These are phyloP conservation scores for Acheta domesticus DNA, from an alignment of 2,888 invertebrate genomes.

Conservation along the genomic window DNA sequence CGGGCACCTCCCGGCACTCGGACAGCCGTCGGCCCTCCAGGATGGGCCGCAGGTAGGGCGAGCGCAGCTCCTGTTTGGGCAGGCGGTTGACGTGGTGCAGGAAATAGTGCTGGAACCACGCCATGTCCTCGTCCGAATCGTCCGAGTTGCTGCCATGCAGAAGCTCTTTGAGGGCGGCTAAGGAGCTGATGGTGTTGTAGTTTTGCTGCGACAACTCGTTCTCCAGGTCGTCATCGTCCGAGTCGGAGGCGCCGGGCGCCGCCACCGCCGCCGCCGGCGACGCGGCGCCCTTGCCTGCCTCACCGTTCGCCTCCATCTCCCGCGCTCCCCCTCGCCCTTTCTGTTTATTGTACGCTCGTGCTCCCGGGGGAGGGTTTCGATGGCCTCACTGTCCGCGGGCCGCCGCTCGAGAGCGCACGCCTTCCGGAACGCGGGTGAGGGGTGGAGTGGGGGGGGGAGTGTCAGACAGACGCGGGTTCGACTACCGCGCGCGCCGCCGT, in stretches of 20 bases:
- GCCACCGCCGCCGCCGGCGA: slow-evolving; percentile 20
- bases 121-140: slow-evolving; percentile 50
- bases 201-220: slow-evolving; percentile 65
- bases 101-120: slow-evolving; percentile 67
- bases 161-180: slow-evolving; percentile 66
- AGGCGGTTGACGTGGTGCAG: slow-evolving; percentile 68
- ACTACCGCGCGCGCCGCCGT: neutral
- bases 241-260: neutral
- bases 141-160: slow-evolving; percentile 55
- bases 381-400: too few relatives aligned
- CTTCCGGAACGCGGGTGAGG: too few relatives aligned
- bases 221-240: slow-evolving; percentile 54
- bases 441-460: too few relatives aligned
- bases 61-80: slow-evolving; percentile 55
- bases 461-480: neutral
- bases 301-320: neutral
- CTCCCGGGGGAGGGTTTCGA: too few relatives aligned
- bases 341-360: too few relatives aligned
- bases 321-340: neutral
- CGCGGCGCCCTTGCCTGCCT: neutral
- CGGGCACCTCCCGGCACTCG: slow-evolving; percentile 58
- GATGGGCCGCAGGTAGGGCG: slow-evolving; percentile 43
- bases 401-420: too few relatives aligned
- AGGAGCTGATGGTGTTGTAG: slow-evolving; percentile 66
- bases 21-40: slow-evolving; percentile 60